Conservation (phyloP, 1,140 invertebrate genomes). For the Trichonephila clavata region DNA sequence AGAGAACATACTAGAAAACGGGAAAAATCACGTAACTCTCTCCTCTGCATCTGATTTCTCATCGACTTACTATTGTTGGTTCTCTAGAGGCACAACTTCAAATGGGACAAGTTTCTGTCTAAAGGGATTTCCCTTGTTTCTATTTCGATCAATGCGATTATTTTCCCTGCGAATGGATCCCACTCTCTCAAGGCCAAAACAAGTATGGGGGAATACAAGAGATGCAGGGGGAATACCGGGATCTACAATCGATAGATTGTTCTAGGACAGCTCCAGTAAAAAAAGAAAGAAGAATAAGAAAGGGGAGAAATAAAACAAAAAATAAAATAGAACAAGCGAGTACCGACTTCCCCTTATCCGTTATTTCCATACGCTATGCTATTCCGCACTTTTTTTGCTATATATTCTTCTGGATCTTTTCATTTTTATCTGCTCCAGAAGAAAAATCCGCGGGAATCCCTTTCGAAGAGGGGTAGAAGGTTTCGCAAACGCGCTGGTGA, state of each 20-base stretch:
- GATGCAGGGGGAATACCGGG: slow-evolving; percentile 23
- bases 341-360: slow-evolving; percentile 15
- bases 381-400: slow-evolving; percentile 17
- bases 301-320: neutral
- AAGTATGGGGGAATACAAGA: slow-evolving; percentile 33
- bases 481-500: neutral
- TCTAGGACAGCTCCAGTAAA: slow-evolving; percentile 52
- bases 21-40: slow-evolving; percentile 40
- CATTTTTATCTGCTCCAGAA: slow-evolving; percentile 24
- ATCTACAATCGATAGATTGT: slow-evolving; percentile 73
- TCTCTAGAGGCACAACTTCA: slow-evolving; percentile 48
- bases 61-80: neutral
- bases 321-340: slow-evolving; percentile 1
- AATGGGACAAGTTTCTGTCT: slow-evolving; percentile 57
- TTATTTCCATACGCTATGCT: slow-evolving; percentile 41
- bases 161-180: slow-evolving; percentile 70
- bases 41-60: slow-evolving; percentile 22
- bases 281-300: neutral
- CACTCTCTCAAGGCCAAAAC: slow-evolving; percentile 60
- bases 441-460: slow-evolving; percentile 58
- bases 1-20: slow-evolving; percentile 13
- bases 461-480: slow-evolving; percentile 36
- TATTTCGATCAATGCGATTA: slow-evolving; percentile 73
- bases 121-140: slow-evolving; percentile 64
- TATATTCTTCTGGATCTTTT: slow-evolving; percentile 19